phyloP scores from a whole-genome alignment of 2,888 invertebrate genomes.

The Panopea generosa region DNA sequence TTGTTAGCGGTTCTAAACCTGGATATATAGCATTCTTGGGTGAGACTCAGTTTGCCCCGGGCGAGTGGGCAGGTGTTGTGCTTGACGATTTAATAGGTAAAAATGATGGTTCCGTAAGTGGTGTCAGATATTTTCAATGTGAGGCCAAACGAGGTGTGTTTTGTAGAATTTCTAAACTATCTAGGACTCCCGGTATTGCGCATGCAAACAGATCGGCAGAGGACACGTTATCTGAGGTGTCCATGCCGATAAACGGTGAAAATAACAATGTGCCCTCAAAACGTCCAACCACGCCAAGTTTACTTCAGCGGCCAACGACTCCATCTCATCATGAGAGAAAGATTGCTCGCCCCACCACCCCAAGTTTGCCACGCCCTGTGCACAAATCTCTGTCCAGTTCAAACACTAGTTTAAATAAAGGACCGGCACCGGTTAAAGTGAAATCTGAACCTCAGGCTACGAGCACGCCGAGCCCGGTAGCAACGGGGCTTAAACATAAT shows the following conservation, averaged over 20 bases:
- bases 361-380: conserved; percentile 52
- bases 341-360: conserved; percentile 51
- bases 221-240: conserved; percentile 51
- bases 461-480: conserved; percentile 38
- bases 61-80: conserved; percentile 85
- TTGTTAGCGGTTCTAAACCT: conserved; percentile 87
- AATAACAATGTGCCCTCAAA: conserved; percentile 41
- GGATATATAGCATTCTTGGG: conserved; percentile 85
- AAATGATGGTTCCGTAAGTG: conserved; percentile 85
- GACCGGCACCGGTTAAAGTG: conserved; percentile 60
- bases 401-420: conserved; percentile 70
- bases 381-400: conserved; percentile 73
- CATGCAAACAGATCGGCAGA: conserved; percentile 46
- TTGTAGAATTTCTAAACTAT: conserved; percentile 90
- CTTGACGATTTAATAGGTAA: conserved; percentile 84
- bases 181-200: conserved; percentile 74
- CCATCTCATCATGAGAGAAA: conserved; percentile 47
- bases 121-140: conserved; percentile 85
- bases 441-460: conserved; percentile 50
- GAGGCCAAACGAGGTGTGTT: conserved; percentile 85
- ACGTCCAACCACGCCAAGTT: conserved; percentile 58
- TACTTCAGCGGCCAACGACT: conserved; percentile 49
- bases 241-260: conserved; percentile 49
- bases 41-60: conserved; percentile 84
- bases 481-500: conserved; percentile 55